phyloP scores from a whole-genome alignment of 2,113 vertebrate genomes.

The Casuarius casuarius region DNA sequence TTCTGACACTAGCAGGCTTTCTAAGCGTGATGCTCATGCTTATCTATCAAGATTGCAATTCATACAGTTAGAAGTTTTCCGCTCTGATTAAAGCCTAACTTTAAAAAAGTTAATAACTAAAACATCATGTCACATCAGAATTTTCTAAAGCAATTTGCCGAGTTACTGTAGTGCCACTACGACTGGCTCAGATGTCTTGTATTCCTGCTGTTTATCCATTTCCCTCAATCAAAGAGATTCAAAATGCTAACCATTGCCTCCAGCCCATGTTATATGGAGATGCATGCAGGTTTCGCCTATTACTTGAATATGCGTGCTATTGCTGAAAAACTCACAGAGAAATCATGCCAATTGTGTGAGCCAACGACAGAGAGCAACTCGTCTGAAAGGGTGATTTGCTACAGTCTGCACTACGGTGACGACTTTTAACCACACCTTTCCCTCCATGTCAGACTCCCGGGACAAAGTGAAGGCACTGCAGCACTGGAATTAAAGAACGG shows the following conservation, averaged over 20 bases:
- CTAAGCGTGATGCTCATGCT: not conserved
- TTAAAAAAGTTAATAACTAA: fast-evolving
- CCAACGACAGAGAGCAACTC: not conserved
- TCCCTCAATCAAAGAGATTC: not conserved
- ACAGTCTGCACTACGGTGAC: fast-evolving
- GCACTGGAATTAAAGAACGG: not conserved
- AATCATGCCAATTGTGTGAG: not conserved
- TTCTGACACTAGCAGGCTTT: not conserved
- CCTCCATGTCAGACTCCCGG: not conserved
- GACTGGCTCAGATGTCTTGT: not conserved
- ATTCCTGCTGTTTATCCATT: not conserved
- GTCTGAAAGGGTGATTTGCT: not conserved
- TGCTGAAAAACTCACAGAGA: not conserved
- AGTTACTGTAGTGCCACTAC: not conserved
- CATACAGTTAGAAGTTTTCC: fast-evolving
- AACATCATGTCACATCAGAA: not conserved
- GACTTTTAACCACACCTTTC: not conserved
- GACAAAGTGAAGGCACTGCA: not conserved
- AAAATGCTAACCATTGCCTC: not conserved
- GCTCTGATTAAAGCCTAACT: not conserved
- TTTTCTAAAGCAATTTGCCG: not conserved
- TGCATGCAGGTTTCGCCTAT: fast-evolving
- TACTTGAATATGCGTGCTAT: not conserved
- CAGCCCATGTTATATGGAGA: fast-evolving
- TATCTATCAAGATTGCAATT: fast-evolving